Base-by-base conservation (phyloP, 2,113 vertebrate species). In the Leptodactylus fuscus region DNA sequence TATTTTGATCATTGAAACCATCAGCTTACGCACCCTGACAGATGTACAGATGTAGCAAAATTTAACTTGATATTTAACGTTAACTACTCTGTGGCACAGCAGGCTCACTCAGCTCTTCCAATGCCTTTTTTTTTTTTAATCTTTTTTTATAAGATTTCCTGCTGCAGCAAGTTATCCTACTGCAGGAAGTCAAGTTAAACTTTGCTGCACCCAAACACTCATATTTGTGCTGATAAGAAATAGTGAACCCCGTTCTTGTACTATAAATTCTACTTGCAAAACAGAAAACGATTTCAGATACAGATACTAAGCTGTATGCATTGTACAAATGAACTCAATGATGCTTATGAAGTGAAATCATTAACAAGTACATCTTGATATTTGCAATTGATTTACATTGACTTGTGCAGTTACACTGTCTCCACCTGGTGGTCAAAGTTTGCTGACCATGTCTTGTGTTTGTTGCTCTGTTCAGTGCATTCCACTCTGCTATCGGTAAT, bases 391-490 rank as follows among this genome's bases (percentile, higher is more conserved):
- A 85, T 85, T 69, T 79, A 55, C 62, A 55, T 79, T 79, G 75
- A 79, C 75, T 79, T 85, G 71, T 53, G 49, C 20, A 85, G 83
- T 80, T 80, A 85, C 83, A 79, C 83, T 85, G 76, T 79, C 83
- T 85, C 83, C 83, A 85, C 75, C 83, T 85, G 83, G 83, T 85
- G 83, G 83, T 77, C 83, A 85, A 71, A 70, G 29, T 22, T 55
- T 85, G 83, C 48, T 85, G 83, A 85, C 83, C 83, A 71, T 16
- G 22, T 41, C 82, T 65, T 12, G 8, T 41, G 58, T 18, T 69
- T 79, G 32, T 60, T 51, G 48, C 22, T 51, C 46, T 15, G 10
- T 51, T 76, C n/a, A 44, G 36, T 29, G 12, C 4, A 22, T 69
- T 60, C 34, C 36, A 20, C 51, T 60, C 11, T 62, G 53, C 36